These are phyloP conservation scores for Frankliniella fusca DNA, from an alignment of 2,888 invertebrate genomes.

Conservation along the genomic window DNA sequence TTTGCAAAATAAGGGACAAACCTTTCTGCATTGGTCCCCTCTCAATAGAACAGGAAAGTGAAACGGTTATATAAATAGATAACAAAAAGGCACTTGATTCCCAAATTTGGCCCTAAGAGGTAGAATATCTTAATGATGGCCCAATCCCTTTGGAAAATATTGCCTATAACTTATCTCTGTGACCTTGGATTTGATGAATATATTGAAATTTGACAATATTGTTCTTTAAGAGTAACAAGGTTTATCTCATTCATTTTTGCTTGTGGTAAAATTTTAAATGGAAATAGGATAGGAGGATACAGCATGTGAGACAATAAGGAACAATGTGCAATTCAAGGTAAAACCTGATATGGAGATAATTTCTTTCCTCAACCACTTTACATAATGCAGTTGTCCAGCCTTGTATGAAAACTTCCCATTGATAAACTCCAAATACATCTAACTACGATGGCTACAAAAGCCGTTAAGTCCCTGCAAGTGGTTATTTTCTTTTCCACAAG, in stretches of 20 bases:
- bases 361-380: not conserved
- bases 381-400: not conserved
- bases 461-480: too few species aligned
- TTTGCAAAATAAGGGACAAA: not conserved
- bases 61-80: not conserved
- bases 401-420: not conserved
- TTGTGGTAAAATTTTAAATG: not conserved
- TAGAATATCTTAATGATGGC: not conserved
- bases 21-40: not conserved
- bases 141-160: not conserved
- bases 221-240: not conserved
- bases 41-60: not conserved
- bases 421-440: not conserved
- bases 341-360: not conserved
- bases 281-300: not conserved
- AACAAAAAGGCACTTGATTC: slow-evolving; percentile 13
- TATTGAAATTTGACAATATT: not conserved
- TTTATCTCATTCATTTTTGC: not conserved
- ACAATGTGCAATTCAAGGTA: not conserved
- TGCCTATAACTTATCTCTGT: not conserved
- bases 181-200: not conserved
- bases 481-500: too few species aligned
- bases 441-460: not conserved
- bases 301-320: not conserved
- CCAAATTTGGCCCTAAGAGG: slow-evolving; percentile 12